Base-by-base conservation (phyloP, 1,140 invertebrate species). In the Drosophila sucinea region DNA sequence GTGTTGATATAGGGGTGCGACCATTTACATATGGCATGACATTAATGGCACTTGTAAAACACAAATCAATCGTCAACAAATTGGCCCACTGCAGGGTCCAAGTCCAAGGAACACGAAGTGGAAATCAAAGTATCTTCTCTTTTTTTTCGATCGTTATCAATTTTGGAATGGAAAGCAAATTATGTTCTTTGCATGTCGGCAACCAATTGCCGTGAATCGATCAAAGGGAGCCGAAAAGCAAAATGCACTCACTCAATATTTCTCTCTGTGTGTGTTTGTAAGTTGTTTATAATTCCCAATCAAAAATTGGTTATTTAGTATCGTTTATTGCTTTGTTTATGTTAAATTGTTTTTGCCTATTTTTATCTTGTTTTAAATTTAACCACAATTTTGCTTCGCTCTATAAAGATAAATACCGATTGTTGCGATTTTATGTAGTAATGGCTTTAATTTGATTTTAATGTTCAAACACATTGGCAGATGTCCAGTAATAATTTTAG, bases 131-230 rank as follows among this genome's bases (percentile, higher is more conserved):
- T 51, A 51, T 27, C 44, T 51, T 25, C 35, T 55, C 27, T 30
- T 6, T 23, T 30, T 33, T 33, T 33, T 35, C 32, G 72, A 82
- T 90, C 80, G 86, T 86, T 90, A 90, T 90, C 86, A 82, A 86
- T 86, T 56, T 69, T 67, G 68, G 41, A 60, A 33, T 35, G 41
- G 66, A 60, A 67, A 77, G 60, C 62, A 86, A 90, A 87, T 90
- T 90, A 90, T 90, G 86, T 90, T 87, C 86, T 90, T 90, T 90
- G 85, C 85, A 90, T 90, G 86, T 90, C 85, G 82, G 87, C 76
- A 90, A 79, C 67, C 81, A 90, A 90, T 90, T 90, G 86, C 69
- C 67, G 55, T 54, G 56, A 70, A 40, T 79, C 64, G 70, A 61
- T 77, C 77, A 67, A 81, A 85, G 77, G 56, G 57, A 41, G 65